Evolutionary conservation across 2,113 vertebrate species (phyloP), one percentile per base, ranked within the genome.

Genomic region (Theristicus caerulescens): DNA sequence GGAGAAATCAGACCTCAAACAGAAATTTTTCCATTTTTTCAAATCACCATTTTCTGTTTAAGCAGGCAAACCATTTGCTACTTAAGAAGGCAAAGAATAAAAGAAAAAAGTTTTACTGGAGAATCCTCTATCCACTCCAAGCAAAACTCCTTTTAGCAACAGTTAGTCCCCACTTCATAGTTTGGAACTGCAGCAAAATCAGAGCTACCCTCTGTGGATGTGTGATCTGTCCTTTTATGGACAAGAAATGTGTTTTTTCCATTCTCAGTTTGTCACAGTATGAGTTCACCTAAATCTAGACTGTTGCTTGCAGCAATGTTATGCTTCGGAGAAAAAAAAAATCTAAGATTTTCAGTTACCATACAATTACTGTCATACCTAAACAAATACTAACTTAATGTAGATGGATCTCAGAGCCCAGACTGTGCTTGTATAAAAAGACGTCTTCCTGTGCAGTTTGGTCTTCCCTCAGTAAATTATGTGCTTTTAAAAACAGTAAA

Each of bases 161-260:
- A 95, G 51, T 79, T 69, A 91, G 81, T 96, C 73, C 82, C 83
- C 78, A 90, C 74, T 96, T 94, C 78, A 85, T 88, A 86, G 92
- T 92, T 90, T 93, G 94, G 89, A 94, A 90, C 84, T 66, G 95
- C 57, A 92, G 79, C 93, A 96, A 90, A 94, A 93, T 92, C 34
- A 73, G 87, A 95, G 87, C 95, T 96, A 89, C 83, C 59, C 92
- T 96, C 90, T 90, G 93, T 94, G 92, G 93, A 94, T 80, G 85
- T 90, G 82, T 94, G 93, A 91, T 70, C 96, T 97, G 79, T 58
- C 97, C 96, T 97, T 97, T 97, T 97, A 97, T 95, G 96, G 97
- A 95, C 91, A 97, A 97, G 96, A 97, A 97, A 97, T 97, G 96
- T 96, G 96, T 97, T 97, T 97, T 97, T 92, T 91, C 89, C 93